Base-by-base conservation (phyloP, 2,797 vertebrate genomes). In the Momotus momota region DNA sequence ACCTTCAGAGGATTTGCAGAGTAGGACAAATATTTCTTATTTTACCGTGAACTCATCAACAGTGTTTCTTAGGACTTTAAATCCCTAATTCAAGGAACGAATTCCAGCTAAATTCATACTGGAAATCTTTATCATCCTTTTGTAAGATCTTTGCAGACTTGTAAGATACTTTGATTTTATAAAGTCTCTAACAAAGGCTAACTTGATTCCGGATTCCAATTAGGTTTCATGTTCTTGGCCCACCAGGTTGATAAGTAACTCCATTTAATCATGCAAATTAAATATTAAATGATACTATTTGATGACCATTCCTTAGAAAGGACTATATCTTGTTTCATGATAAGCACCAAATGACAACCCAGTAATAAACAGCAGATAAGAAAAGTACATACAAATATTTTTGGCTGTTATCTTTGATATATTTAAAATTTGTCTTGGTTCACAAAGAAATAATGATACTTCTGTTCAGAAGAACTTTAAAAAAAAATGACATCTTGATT, bases 41-140 rank as follows among this genome's bases (percentile, higher is more conserved):
- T 97, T 64, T 95, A 55, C 45, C 61, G 92, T 66, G 67, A 97
- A 96, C 85, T 96, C 77, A 95, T 90, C 86, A 96, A 82, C 18
- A 45, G 35, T 74, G 70, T 90, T 95, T 94, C 79, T 95, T 84
- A 95, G 88, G 96, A 95, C 17, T 91, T 94, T 81, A 93, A 95
- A 91, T 74, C 60, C 85, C 64, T 86, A 96, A 86, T 95, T 87
- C 64, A 93, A 85, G 64, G 62, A 70, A 45, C 94, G 72, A 96
- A 95, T 96, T 96, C 78, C 84, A 88, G 55, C 26, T 26, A 93
- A 27, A 64, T 87, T 94, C 29, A 67, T 81, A 58, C 55, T 57
- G 62, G 19, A 81, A 55, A 62, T 21, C 40, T 51, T 43, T 27
- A 43, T 40, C 4, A 22, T 26, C 35, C 41, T 26, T n/a, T 55